A percentile compares a stretch with the other conserved stretches of the same genome.
Evolutionary conservation across 2,113 vertebrate genomes (phyloP).

Genomic region (Dasyornis broadbenti): DNA sequence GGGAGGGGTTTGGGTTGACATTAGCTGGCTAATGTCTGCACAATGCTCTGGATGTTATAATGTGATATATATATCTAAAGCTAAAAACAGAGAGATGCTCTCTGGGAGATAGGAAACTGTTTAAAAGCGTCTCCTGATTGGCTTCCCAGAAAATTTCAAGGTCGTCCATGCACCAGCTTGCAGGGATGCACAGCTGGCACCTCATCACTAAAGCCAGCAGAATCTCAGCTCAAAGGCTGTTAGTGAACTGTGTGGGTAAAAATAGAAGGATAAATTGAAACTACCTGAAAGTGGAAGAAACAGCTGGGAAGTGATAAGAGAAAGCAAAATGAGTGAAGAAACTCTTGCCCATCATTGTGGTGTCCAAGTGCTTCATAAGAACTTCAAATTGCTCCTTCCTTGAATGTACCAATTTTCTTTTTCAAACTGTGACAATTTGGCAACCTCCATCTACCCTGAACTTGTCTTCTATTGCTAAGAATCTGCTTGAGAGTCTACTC

Average conservation of each 20-base stretch:
- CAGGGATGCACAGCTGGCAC: conserved; percentile 47
- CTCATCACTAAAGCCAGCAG: not conserved
- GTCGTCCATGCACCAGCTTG: not conserved
- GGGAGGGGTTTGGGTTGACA: not conserved
- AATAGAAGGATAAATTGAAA: conserved; percentile 30
- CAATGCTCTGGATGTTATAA: not conserved
- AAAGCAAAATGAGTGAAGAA: not conserved
- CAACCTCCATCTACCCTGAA: not conserved
- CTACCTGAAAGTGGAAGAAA: not conserved
- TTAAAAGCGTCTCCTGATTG: not conserved
- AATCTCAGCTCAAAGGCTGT: not conserved
- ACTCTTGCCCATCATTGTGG: not conserved
- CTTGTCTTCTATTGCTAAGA: not conserved
- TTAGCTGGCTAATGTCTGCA: not conserved
- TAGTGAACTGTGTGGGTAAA: not conserved
- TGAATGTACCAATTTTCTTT: conserved; percentile 19
- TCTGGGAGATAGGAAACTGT: not conserved
- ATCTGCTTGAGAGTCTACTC: not conserved
- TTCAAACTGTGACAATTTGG: conserved; percentile 3
- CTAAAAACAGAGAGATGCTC: not conserved
- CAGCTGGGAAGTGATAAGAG: not conserved
- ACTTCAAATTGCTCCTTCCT: conserved; percentile 19
- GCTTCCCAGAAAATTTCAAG: not conserved
- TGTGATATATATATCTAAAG: not conserved
- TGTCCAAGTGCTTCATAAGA: not conserved